Evolutionary conservation across 2,888 invertebrate species (phyloP).

Genomic region (Eilema caniola): DNA sequence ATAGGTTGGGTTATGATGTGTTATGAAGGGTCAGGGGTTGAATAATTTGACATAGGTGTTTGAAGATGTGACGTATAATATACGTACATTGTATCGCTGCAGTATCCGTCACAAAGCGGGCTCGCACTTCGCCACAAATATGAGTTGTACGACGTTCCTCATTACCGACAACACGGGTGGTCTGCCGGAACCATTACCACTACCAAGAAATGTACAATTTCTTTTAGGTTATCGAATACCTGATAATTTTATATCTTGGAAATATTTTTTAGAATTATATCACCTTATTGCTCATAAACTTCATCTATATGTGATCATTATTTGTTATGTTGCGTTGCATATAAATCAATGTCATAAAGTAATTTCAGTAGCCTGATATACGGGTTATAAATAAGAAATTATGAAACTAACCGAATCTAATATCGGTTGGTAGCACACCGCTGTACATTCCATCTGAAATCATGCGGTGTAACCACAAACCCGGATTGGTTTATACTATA

Average conservation of each 20-base stretch:
- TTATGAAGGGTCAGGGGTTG: slow-evolving; percentile 14
- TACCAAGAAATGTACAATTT: slow-evolving; percentile 56
- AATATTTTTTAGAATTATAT: slow-evolving; percentile 8
- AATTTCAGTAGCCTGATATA: slow-evolving; percentile 21
- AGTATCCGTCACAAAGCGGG: slow-evolving; percentile 50
- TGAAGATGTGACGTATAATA: slow-evolving; percentile 23
- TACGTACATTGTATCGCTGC: slow-evolving; percentile 16
- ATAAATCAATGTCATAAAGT: slow-evolving; percentile 18
- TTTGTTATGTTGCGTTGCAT: not conserved
- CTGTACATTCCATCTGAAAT: slow-evolving; percentile 48
- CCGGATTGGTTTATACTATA: slow-evolving; percentile 54
- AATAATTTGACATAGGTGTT: slow-evolving; percentile 18
- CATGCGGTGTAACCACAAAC: slow-evolving; percentile 50
- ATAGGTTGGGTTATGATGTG: not conserved
- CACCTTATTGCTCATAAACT: not conserved
- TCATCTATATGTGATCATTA: not conserved
- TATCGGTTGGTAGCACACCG: slow-evolving; percentile 23
- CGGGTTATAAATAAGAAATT: slow-evolving; percentile 49
- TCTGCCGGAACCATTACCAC: slow-evolving; percentile 53
- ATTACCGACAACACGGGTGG: slow-evolving; percentile 68
- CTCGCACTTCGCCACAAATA: slow-evolving; percentile 58
- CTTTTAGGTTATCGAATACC: slow-evolving; percentile 41
- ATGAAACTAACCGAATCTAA: slow-evolving; percentile 40
- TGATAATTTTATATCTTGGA: slow-evolving; percentile 17
- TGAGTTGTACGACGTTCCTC: slow-evolving; percentile 57